Conservation (phyloP, 2,797 vertebrate species). For the Sebastes hubbsi region DNA sequence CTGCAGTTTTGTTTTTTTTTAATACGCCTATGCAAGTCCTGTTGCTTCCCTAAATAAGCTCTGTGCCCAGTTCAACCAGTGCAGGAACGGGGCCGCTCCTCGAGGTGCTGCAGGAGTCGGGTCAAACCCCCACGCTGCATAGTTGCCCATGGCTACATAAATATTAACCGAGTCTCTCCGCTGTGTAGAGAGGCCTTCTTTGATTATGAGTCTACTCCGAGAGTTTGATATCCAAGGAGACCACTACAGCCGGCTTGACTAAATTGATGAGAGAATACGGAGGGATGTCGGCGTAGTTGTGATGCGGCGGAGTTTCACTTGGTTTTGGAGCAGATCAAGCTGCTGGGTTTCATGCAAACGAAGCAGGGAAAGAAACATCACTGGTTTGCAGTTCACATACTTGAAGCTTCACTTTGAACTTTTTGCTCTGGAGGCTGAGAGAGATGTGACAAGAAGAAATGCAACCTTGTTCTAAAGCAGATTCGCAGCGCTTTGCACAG, state of each 20-base stretch:
- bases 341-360: constrained; percentile 53
- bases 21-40: not conserved
- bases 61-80: constrained; percentile 29
- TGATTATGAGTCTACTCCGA: constrained; percentile 70
- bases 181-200: constrained; percentile 72
- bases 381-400: constrained; percentile 35
- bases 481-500: not conserved
- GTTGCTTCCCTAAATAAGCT: constrained; percentile 26
- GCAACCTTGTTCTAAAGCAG: not conserved
- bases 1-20: not conserved
- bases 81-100: constrained; percentile 45
- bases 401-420: constrained; percentile 52
- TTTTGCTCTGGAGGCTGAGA: constrained; percentile 13
- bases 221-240: constrained; percentile 74
- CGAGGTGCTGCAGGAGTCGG: constrained; percentile 53
- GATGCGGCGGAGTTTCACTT: constrained; percentile 47
- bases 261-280: constrained; percentile 66
- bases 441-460: constrained; percentile 22
- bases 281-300: constrained; percentile 29
- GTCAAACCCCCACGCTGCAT: constrained; percentile 62
- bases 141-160: constrained; percentile 80
- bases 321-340: constrained; percentile 46
- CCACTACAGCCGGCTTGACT: constrained; percentile 61
- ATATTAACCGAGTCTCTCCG: constrained; percentile 75
- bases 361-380: constrained; percentile 34